These are phyloP conservation scores for Oreohelix idahoensis DNA, from an alignment of 1,140 invertebrate species.

Conservation along the genomic window DNA sequence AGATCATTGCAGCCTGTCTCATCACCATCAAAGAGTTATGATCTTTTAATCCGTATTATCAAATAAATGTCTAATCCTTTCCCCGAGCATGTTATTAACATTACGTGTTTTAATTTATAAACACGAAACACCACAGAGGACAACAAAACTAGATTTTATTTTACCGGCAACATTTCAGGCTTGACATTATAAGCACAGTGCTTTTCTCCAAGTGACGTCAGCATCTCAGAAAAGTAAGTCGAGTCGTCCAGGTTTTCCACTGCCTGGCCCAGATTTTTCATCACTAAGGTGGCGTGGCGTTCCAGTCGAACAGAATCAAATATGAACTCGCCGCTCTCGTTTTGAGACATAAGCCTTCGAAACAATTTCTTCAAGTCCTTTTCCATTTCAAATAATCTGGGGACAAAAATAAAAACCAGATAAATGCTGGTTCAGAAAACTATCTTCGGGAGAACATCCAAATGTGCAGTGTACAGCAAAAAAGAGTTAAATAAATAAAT, in stretches of 20 bases:
- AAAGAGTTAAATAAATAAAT: too few relatives aligned
- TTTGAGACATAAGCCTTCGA: conserved; percentile 45
- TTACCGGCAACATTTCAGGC: conserved; percentile 57
- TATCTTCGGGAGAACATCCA: background rate
- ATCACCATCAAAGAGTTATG: too few relatives aligned
- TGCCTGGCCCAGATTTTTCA: conserved; percentile 64
- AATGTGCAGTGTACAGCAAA: too few relatives aligned
- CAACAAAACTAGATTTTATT: background rate
- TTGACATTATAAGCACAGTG: conserved; percentile 56
- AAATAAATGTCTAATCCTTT: too few relatives aligned
- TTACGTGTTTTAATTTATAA: too few relatives aligned
- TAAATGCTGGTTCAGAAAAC: background rate
- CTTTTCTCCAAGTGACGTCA: conserved; percentile 56
- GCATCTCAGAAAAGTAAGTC: conserved; percentile 48
- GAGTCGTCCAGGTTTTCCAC: conserved; percentile 65
- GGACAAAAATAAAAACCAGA: background rate
- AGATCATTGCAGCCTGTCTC: too few relatives aligned
- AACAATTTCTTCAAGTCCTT: conserved; percentile 57
- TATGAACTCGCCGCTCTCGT: conserved; percentile 45
- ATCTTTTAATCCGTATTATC: too few relatives aligned
- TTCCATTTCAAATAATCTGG: conserved; percentile 56
- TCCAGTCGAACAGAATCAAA: conserved; percentile 54
- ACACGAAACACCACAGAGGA: background rate
- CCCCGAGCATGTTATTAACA: too few relatives aligned
- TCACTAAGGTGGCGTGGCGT: conserved; percentile 62